Conservation (phyloP, 2,113 vertebrate genomes). For the Balaeniceps rex region DNA sequence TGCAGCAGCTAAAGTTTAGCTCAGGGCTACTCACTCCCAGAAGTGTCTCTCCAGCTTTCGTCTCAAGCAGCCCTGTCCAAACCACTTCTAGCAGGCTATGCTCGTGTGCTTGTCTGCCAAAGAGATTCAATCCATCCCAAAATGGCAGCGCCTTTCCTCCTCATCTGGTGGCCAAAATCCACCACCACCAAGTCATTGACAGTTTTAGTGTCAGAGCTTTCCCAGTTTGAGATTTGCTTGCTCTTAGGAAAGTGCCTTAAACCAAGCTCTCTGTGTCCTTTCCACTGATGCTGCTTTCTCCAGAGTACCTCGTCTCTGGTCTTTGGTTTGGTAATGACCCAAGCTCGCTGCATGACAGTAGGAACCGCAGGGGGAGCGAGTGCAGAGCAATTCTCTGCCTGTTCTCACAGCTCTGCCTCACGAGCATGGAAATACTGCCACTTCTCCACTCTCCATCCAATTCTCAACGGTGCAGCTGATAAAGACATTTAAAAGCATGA, state of each 20-base stretch:
- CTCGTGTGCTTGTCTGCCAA: neutral
- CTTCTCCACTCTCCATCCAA: neutral
- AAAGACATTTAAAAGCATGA: slow-evolving; percentile 6
- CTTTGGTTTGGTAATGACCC: neutral
- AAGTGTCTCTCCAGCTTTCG: neutral
- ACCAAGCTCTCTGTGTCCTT: neutral
- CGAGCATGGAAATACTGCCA: neutral
- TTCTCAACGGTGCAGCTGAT: neutral
- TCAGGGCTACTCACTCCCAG: neutral
- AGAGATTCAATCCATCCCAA: neutral
- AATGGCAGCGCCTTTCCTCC: neutral
- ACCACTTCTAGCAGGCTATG: neutral
- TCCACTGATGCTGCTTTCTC: neutral
- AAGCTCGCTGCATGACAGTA: neutral
- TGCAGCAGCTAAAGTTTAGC: neutral
- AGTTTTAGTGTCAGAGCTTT: neutral
- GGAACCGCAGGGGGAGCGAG: fast-evolving
- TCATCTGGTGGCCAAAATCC: neutral
- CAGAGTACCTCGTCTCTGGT: neutral
- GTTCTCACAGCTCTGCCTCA: neutral
- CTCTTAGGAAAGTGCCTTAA: neutral
- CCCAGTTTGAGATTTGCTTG: neutral
- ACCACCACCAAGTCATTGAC: neutral
- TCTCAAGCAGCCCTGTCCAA: neutral
- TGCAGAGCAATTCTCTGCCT: neutral